phyloP scores from a whole-genome alignment of 2,888 invertebrate genomes.

The Selenia dentaria region DNA sequence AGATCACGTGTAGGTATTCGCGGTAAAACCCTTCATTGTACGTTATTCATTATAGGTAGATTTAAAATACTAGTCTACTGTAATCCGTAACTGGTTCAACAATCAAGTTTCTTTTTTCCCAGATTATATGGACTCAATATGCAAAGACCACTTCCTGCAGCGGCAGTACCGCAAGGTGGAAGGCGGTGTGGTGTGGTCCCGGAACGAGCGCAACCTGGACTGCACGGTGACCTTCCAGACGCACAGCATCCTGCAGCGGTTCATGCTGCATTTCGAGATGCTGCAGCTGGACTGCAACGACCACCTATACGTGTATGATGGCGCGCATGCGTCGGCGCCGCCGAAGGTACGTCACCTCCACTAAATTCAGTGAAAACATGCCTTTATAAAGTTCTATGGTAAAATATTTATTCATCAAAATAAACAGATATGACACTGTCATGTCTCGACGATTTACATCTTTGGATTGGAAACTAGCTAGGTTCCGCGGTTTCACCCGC shows the following conservation, averaged over 20 bases:
- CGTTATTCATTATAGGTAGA: no score
- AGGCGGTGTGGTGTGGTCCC: conserved; percentile 95
- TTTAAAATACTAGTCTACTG: no score
- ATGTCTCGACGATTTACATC: no score
- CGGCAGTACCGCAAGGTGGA: conserved; percentile 96
- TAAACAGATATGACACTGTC: no score
- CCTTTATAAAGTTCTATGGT: no score
- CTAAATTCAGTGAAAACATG: no score
- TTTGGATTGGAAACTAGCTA: no score
- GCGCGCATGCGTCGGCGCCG: conserved; percentile 94
- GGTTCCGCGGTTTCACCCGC: no score
- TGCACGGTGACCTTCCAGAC: conserved; percentile 98
- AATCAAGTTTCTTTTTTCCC: conserved; percentile 69
- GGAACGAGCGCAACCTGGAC: conserved; percentile 95
- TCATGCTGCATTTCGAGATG: conserved; percentile 97
- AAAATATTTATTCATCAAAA: no score
- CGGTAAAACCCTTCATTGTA: no score
- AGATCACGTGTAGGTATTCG: no score
- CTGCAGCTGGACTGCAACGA: conserved; percentile 97
- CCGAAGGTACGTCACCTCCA: conserved; percentile 88
- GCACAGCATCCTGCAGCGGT: conserved; percentile 96
- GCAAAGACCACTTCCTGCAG: conserved; percentile 95
- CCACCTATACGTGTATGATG: conserved; percentile 96
- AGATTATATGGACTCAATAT: conserved; percentile 96
- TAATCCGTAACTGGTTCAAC: no score